Evolutionary conservation across 2,888 invertebrate species (phyloP).

Genomic region (Metopia argyrocephala): DNA sequence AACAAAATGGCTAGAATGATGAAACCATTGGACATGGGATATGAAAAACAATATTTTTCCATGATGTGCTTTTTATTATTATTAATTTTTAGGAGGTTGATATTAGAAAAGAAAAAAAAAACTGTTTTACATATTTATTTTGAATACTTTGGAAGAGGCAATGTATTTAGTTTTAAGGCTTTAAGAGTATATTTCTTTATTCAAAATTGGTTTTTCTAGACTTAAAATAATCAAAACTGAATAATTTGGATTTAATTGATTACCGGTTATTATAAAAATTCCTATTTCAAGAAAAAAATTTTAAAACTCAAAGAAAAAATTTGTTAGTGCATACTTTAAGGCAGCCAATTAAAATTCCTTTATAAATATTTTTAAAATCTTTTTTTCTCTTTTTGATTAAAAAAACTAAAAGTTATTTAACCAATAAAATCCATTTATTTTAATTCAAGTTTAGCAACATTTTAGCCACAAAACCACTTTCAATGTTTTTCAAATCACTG

Average conservation of each 20-base stretch:
- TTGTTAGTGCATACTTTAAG: constrained; percentile 22
- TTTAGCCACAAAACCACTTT: constrained; percentile 45
- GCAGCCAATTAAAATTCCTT: constrained; percentile 35
- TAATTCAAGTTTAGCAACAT: constrained; percentile 24
- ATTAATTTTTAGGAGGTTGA: background rate
- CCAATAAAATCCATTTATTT: constrained; percentile 20
- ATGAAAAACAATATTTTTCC: background rate
- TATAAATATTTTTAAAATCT: background rate
- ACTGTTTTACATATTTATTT: background rate
- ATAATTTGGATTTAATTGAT: too few relatives aligned
- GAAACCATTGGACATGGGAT: constrained; percentile 31
- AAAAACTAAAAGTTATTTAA: constrained; percentile 46
- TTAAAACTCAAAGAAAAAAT: background rate
- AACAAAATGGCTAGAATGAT: constrained; percentile 18
- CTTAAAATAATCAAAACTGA: too few relatives aligned
- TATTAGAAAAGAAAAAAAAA: background rate
- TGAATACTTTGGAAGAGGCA: too few relatives aligned
- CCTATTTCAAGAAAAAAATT: too few relatives aligned
- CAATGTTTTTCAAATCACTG: constrained; percentile 30
- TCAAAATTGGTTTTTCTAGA: too few relatives aligned
- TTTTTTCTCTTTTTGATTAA: background rate
- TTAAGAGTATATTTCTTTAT: background rate
- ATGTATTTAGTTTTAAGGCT: background rate
- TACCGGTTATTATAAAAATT: too few relatives aligned
- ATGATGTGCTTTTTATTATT: background rate